Evolutionary conservation across 2,888 invertebrate genomes (phyloP), one percentile per base, ranked within the genome.

Genomic region (Trachelus troglodyta): DNA sequence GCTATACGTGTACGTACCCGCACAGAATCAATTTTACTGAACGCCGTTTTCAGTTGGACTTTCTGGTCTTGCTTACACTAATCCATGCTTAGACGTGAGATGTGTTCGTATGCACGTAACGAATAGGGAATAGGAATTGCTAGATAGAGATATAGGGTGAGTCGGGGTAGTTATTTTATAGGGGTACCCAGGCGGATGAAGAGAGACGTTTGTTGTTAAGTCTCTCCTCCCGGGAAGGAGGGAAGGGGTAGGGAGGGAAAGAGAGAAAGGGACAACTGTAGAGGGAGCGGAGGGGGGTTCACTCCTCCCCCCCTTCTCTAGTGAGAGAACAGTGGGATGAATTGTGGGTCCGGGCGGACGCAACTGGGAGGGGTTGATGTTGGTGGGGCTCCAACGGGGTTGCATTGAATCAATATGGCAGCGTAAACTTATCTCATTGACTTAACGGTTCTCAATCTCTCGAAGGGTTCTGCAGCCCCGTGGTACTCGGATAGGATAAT

Each of bases 341-440:
- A 40, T 40, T 1, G 40, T 15, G 40, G 40, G 40, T 15, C 68
- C 56, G 56, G 69, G 34, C 15, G 15, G 73, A 56, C 11, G 69
- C 31, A 78, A 71, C 75, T 69, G 75, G 34, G 33, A 73, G 73
- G 23, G 35, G 69, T 40, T 15, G 71, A 56, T 71, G 34, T 33
- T 56, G 77, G 73, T 69, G 71, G 75, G 34, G 75, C 69, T 12
- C 73, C 71, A 74, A 77, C 56, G 79, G 79, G 73, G 71, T 77
- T 80, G 81, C 78, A 82, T 82, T 79, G 83, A 88, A 88, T 88
- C 86, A 85, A 88, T 87, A 88, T 83, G 82, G 80, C 79, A 85
- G 80, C 83, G 83, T 84, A 86, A 87, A 87, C 84, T 87, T 87
- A 86, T 86, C 87, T 85, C 88, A 86, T 87, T 86, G 88, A 84